phyloP scores from a whole-genome alignment of 2,113 vertebrate species.

The Misgurnus mizolepis region DNA sequence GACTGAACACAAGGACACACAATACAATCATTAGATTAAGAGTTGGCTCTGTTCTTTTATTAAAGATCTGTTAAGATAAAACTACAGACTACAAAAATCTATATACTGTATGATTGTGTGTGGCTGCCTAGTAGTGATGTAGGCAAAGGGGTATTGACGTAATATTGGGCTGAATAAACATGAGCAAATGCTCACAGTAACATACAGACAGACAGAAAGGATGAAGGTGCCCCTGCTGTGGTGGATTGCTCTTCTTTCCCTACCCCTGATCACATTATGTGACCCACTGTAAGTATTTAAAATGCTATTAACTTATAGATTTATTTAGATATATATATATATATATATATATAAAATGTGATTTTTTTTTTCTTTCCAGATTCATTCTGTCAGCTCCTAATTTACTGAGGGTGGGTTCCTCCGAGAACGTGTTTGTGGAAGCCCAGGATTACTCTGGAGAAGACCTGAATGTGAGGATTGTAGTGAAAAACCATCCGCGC shows the following conservation, averaged over 20 bases:
- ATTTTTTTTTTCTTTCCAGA: constrained; percentile 49
- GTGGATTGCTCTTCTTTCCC: constrained; percentile 30
- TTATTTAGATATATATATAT: neutral
- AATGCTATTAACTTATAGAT: neutral
- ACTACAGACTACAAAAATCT: too few species aligned
- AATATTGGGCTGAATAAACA: neutral
- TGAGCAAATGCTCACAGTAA: neutral
- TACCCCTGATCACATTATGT: constrained; percentile 32
- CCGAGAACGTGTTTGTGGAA: constrained; percentile 74
- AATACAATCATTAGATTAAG: too few species aligned
- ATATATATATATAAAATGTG: neutral
- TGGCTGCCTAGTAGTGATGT: neutral
- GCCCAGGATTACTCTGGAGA: constrained; percentile 62
- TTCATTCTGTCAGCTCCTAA: constrained; percentile 70
- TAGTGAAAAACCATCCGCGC: constrained; percentile 62
- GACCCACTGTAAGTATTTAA: constrained; percentile 49
- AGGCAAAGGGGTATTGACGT: neutral
- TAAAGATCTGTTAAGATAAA: too few species aligned
- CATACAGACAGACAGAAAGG: neutral
- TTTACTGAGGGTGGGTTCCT: constrained; percentile 67
- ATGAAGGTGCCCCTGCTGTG: constrained; percentile 28
- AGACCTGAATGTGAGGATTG: constrained; percentile 46
- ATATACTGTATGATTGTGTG: neutral
- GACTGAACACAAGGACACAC: too few species aligned
- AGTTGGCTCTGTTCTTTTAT: too few species aligned